Evolutionary conservation across 2,797 vertebrate genomes (phyloP).

Genomic region (Buceros bicornis): DNA sequence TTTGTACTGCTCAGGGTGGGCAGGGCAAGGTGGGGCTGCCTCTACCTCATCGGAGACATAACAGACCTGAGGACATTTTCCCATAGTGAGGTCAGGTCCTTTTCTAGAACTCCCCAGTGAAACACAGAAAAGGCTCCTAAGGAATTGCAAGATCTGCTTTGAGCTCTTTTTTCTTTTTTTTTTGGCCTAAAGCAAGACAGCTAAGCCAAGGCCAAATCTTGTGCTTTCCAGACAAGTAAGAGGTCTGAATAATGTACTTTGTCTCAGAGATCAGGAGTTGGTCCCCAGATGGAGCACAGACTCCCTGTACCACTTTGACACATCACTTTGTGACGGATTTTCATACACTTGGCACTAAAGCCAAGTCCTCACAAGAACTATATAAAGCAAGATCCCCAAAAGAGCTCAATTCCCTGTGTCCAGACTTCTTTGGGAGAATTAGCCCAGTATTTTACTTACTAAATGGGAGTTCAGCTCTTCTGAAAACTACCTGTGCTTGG

Average conservation of each 20-base stretch:
- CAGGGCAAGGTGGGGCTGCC: not conserved
- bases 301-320: conserved; percentile 9
- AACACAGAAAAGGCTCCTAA: not conserved
- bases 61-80: not conserved
- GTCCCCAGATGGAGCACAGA: not conserved
- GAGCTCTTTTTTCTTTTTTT: not conserved
- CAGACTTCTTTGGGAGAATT: conserved; percentile 10
- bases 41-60: not conserved
- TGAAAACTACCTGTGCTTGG: not conserved
- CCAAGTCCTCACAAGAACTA: not conserved
- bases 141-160: not conserved
- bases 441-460: conserved; percentile 24
- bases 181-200: not conserved
- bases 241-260: not conserved
- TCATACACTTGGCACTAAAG: not conserved
- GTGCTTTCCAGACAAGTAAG: not conserved
- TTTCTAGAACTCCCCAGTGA: not conserved
- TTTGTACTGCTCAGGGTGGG: not conserved
- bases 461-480: not conserved
- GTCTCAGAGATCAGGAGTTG: not conserved
- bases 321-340: conserved; percentile 42
- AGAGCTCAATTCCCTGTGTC: conserved; percentile 21
- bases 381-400: conserved; percentile 47
- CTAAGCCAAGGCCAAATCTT: not conserved
- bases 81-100: not conserved